These are phyloP conservation scores for Mesocricetus auratus DNA, from an alignment of 2,113 vertebrate genomes.

Conservation along the genomic window DNA sequence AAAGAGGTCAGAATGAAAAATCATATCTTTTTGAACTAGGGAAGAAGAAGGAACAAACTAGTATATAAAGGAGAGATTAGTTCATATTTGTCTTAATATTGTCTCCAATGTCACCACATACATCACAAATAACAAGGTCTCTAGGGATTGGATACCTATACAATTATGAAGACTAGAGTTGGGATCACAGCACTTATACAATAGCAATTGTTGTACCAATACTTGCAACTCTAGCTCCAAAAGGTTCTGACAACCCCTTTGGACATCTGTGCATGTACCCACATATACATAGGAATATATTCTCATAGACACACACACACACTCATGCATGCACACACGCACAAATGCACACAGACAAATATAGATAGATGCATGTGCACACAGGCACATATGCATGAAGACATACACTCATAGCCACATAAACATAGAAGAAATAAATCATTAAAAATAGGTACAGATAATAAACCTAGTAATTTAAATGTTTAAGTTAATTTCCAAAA, in stretches of 20 bases:
- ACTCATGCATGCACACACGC: neutral
- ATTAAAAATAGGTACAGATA: neutral
- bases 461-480: neutral
- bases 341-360: neutral
- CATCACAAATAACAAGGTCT: neutral
- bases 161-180: neutral
- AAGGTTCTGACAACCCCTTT: neutral
- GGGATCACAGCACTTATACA: neutral
- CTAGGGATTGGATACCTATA: neutral
- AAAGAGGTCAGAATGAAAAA: neutral
- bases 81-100: neutral
- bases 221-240: neutral
- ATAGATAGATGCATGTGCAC: neutral
- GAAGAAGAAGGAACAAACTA: neutral
- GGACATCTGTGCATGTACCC: too few species aligned
- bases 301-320: neutral
- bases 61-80: neutral
- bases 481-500: neutral
- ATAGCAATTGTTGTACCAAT: neutral
- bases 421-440: neutral
- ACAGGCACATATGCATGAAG: neutral
- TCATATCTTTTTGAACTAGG: neutral
- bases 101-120: neutral
- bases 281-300: neutral
- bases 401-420: neutral